A percentile compares a stretch with the other conserved stretches of the same genome.
These are phyloP conservation scores for Spilarctia lutea DNA, from an alignment of 2,888 invertebrate genomes.

Conservation along the genomic window DNA sequence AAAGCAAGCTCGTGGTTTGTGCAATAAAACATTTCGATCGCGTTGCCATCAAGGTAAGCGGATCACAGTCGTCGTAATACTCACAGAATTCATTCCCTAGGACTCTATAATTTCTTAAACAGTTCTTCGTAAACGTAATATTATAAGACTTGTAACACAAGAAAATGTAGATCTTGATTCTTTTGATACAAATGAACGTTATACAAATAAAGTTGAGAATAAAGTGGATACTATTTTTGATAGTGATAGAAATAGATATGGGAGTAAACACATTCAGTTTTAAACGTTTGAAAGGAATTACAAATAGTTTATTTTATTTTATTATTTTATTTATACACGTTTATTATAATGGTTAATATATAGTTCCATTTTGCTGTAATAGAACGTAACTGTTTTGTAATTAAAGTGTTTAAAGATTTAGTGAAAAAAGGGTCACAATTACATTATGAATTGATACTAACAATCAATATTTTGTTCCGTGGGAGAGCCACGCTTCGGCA, in stretches of 20 bases:
- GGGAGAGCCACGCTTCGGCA: too few relatives aligned
- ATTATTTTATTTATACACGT: too few relatives aligned
- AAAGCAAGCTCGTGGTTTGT: slow-evolving; percentile 41
- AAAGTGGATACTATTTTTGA: too few relatives aligned
- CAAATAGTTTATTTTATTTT: too few relatives aligned
- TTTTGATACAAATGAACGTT: background rate
- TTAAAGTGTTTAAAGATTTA: too few relatives aligned
- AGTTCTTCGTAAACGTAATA: slow-evolving; percentile 20
- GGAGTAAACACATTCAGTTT: too few relatives aligned
- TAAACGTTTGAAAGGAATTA: too few relatives aligned
- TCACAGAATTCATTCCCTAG: slow-evolving; percentile 57
- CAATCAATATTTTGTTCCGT: too few relatives aligned
- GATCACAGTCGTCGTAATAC: slow-evolving; percentile 71
- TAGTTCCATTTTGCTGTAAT: background rate
- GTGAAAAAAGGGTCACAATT: background rate
- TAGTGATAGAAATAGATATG: too few relatives aligned
- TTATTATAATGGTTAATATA: too few relatives aligned
- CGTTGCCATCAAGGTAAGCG: slow-evolving; percentile 73
- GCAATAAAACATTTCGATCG: slow-evolving; percentile 63
- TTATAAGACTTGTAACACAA: background rate
- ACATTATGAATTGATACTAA: too few relatives aligned
- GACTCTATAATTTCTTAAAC: slow-evolving; percentile 53
- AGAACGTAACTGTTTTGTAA: background rate
- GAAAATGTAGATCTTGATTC: background rate
- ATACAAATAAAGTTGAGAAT: background rate